These are phyloP conservation scores for Phengaris alcon DNA, from an alignment of 2,888 invertebrate genomes.

Conservation along the genomic window DNA sequence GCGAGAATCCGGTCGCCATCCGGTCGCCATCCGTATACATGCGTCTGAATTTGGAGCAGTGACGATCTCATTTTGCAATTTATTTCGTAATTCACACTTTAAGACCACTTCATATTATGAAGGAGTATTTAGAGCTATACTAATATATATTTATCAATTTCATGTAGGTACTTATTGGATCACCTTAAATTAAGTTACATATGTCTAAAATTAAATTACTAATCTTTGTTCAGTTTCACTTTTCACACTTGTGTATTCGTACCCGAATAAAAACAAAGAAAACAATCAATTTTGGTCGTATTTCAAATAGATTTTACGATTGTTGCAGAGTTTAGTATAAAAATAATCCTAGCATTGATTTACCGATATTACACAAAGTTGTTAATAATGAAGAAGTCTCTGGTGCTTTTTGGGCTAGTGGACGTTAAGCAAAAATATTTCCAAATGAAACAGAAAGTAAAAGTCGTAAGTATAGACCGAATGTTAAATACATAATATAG, in stretches of 20 bases:
- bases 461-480: neutral
- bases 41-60: constrained; percentile 19
- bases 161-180: no score
- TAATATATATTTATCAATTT: neutral
- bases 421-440: neutral
- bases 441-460: constrained; percentile 6
- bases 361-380: neutral
- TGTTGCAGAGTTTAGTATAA: neutral
- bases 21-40: constrained; percentile 11
- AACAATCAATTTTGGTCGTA: neutral
- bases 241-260: no score
- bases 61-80: constrained; percentile 20
- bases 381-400: no score
- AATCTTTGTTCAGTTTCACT: no score
- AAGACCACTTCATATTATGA: neutral
- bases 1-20: constrained; percentile 23
- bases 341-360: no score
- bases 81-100: constrained; percentile 3
- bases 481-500: constrained; percentile 28
- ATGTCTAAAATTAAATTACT: no score
- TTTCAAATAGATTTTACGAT: neutral
- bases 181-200: no score
- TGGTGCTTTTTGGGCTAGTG: no score
- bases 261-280: no score
- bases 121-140: neutral